Percentiles rank a stretch among this genome's conserved stretches.
These are phyloP conservation scores for Catamblyrhynchus diadema DNA, from an alignment of 2,797 vertebrate genomes.

Conservation along the genomic window DNA sequence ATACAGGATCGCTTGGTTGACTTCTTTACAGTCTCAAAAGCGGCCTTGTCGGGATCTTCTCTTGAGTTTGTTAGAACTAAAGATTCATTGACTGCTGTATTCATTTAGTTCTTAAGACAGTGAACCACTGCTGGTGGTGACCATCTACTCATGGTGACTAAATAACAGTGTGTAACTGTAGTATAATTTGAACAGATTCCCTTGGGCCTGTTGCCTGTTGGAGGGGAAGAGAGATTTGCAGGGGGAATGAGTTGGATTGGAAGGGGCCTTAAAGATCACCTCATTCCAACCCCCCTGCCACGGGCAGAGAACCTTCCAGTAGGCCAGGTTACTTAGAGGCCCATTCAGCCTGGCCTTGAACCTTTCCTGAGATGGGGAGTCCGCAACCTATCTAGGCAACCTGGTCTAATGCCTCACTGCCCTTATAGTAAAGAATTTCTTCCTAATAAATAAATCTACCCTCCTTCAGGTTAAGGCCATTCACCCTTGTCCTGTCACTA, in stretches of 20 bases:
- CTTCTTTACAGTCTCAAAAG: not conserved
- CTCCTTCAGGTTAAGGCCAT: not conserved
- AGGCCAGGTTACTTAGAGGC: not conserved
- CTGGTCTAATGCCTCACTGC: not conserved
- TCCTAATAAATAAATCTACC: not conserved
- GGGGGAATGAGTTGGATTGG: not conserved
- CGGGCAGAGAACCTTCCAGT: not conserved
- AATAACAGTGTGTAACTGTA: not conserved
- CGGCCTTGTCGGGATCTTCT: rapidly evolving
- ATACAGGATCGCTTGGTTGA: not conserved
- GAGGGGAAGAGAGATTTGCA: not conserved
- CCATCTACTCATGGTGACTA: not conserved
- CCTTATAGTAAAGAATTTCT: not conserved
- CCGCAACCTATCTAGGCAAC: not conserved
- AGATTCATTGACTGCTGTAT: not conserved
- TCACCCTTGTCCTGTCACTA: not conserved
- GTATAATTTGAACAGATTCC: not conserved
- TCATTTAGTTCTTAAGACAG: not conserved
- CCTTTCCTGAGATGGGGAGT: not conserved
- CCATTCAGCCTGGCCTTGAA: not conserved
- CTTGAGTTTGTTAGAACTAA: not conserved
- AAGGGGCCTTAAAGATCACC: not conserved
- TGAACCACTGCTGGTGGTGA: not conserved
- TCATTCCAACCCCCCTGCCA: not conserved
- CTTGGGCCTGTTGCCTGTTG: not conserved